These are phyloP conservation scores for Bubo bubo DNA, from an alignment of 2,113 vertebrate genomes.

Conservation along the genomic window DNA sequence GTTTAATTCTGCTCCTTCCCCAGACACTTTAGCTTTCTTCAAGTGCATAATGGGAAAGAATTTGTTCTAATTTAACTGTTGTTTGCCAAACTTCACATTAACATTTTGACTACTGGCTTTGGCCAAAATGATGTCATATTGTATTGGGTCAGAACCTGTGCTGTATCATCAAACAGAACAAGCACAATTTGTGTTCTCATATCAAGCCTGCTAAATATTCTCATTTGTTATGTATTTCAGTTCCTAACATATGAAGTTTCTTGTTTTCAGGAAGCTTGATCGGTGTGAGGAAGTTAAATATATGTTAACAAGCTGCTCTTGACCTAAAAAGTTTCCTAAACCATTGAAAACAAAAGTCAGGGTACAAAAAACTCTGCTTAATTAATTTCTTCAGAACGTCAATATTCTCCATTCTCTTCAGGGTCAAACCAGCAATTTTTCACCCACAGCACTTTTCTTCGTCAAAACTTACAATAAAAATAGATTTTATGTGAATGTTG, in stretches of 20 bases:
- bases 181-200: neutral
- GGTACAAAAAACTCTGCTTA: neutral
- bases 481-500: neutral
- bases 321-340: neutral
- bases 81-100: neutral
- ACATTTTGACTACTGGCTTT: neutral
- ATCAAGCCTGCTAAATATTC: neutral
- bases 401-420: neutral
- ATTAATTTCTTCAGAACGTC: neutral
- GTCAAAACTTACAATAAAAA: neutral
- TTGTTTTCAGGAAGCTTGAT: neutral
- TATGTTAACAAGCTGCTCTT: neutral
- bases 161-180: neutral
- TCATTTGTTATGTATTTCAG: neutral
- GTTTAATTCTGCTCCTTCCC: neutral
- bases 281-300: neutral
- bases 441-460: neutral
- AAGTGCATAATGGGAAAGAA: neutral
- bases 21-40: neutral
- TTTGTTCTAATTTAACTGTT: neutral
- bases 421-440: neutral
- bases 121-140: neutral
- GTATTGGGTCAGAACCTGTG: neutral
- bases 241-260: neutral
- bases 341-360: neutral